Evolutionary conservation across 2,888 invertebrate species (phyloP).

Genomic region (Ceraclea dissimilis): DNA sequence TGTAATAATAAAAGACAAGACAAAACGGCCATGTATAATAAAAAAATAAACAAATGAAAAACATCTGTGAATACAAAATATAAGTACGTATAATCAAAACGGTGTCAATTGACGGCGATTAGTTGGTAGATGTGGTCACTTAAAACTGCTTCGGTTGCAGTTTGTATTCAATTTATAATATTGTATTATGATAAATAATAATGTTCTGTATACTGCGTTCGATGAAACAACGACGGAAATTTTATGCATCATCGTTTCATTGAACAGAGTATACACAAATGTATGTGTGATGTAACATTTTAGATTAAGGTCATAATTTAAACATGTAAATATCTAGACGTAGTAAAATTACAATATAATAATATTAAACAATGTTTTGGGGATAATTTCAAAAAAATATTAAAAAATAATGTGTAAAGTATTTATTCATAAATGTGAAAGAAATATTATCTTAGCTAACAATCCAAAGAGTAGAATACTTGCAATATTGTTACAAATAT

Average conservation of each 20-base stretch:
- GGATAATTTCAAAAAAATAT: neutral
- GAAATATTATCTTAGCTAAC: neutral
- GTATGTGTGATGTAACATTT: neutral
- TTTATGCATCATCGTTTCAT: neutral
- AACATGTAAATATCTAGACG: neutral
- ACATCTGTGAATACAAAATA: neutral
- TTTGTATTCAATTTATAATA: neutral
- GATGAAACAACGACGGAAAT: neutral
- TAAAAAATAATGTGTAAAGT: neutral
- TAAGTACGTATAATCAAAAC: conserved; percentile 3
- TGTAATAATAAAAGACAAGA: conserved; percentile 10
- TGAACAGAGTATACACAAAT: neutral
- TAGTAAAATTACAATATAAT: neutral
- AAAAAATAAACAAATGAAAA: conserved; percentile 1
- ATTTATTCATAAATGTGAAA: neutral
- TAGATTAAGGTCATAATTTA: neutral
- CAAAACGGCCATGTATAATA: conserved; percentile 16
- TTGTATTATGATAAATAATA: neutral
- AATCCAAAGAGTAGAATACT: neutral
- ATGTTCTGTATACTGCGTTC: neutral
- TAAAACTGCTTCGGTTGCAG: conserved; percentile 18
- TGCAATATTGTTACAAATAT: neutral
- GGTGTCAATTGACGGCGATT: conserved; percentile 17
- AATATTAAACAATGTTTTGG: neutral
- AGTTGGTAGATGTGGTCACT: conserved; percentile 5